Evolutionary conservation across 2,113 vertebrate genomes (phyloP).

Genomic region (Terrapene triunguis): DNA sequence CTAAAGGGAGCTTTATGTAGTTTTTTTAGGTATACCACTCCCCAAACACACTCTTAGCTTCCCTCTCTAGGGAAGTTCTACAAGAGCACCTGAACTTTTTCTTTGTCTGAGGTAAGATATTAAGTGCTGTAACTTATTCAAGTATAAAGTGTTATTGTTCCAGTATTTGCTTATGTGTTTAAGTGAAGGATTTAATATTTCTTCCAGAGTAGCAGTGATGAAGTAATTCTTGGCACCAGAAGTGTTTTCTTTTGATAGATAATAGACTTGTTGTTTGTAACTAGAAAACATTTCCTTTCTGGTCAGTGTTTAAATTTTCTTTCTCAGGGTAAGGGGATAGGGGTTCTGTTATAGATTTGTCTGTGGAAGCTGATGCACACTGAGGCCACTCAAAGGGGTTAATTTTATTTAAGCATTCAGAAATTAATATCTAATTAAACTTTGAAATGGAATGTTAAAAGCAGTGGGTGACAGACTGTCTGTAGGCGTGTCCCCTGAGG

Average conservation of each 20-base stretch:
- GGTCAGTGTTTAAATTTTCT: background rate
- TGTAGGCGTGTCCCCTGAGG: slow-evolving; percentile 77
- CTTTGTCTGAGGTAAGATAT: background rate
- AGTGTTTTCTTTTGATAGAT: background rate
- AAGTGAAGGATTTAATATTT: background rate
- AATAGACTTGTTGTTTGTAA: background rate
- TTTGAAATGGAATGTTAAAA: slow-evolving; percentile 73
- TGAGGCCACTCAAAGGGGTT: slow-evolving; percentile 28
- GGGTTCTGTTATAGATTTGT: background rate
- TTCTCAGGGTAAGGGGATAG: background rate
- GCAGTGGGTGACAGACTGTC: slow-evolving; percentile 77
- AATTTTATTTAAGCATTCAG: slow-evolving; percentile 59
- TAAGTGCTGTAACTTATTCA: background rate
- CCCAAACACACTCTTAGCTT: background rate
- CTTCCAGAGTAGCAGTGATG: background rate
- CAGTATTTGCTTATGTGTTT: background rate
- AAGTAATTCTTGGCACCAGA: slow-evolving; percentile 3
- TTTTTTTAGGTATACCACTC: background rate
- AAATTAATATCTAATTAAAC: slow-evolving; percentile 74
- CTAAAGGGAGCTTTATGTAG: background rate
- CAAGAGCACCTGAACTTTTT: background rate
- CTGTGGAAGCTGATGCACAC: slow-evolving; percentile 3
- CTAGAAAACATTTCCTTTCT: background rate
- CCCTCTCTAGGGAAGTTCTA: background rate
- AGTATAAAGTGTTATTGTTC: background rate